These are phyloP conservation scores for Acyrthosiphon pisum DNA, from an alignment of 1,140 invertebrate genomes.

Conservation along the genomic window DNA sequence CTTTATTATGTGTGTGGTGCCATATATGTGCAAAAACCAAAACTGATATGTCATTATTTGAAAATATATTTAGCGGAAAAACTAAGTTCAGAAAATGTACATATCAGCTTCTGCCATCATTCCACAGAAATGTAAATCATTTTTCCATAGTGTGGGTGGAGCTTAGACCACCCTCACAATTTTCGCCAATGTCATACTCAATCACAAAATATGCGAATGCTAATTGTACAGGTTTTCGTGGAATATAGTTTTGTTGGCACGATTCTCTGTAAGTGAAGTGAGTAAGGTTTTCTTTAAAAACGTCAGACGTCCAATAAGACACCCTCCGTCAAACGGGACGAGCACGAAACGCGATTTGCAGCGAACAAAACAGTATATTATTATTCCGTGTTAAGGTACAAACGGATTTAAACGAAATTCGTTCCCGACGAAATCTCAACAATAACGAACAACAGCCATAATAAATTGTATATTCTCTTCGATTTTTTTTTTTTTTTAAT, in stretches of 20 bases:
- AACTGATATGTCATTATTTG: too few relatives aligned
- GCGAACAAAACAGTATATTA: neutral
- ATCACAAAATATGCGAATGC: neutral
- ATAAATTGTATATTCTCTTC: neutral
- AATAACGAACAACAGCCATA: neutral
- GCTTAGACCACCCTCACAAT: neutral
- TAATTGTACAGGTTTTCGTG: neutral
- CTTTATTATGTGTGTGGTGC: too few relatives aligned
- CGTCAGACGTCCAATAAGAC: neutral
- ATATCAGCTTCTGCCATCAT: too few relatives aligned
- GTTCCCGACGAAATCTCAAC: neutral
- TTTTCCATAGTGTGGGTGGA: too few relatives aligned
- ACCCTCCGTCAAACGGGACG: neutral
- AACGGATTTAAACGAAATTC: neutral
- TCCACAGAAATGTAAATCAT: too few relatives aligned
- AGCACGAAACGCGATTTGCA: neutral
- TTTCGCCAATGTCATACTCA: neutral
- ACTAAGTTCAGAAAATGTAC: too few relatives aligned
- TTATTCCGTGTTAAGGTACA: neutral
- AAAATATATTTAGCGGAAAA: too few relatives aligned
- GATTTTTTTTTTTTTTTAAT: neutral
- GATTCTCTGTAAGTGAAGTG: neutral
- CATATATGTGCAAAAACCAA: too few relatives aligned
- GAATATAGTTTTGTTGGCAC: neutral
- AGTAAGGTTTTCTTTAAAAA: neutral